Evolutionary conservation across 2,797 vertebrate species (phyloP), one percentile per base, ranked within the genome.

Genomic region (Pangasius sanitwongsei): DNA sequence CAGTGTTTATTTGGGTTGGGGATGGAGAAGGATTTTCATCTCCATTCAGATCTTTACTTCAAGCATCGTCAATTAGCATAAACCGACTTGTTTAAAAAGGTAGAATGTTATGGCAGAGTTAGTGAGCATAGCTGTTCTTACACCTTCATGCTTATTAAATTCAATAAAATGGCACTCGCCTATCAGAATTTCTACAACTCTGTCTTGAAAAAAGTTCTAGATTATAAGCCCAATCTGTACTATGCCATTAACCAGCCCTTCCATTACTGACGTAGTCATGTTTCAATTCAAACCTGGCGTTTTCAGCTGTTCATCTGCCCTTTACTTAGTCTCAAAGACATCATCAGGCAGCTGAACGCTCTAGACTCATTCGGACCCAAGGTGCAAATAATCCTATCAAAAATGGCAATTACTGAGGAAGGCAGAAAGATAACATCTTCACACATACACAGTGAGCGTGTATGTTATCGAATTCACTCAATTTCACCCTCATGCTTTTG

Each of bases 381-480:
- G 75, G 70, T 86, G 59, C 87, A 92, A 92, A 92, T 89, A 81
- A 91, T 91, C 89, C 87, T 91, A 93, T 85, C 87, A 92, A 87
- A 92, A 92, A 92, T 78, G 87, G 74, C 80, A 86, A 92, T 93
- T 89, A 90, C 41, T 25, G 77, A 23, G 69, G 86, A 93, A 88
- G 92, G 80, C 91, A 85, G 85, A 44, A 63, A 89, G 91, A 93
- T 92, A 92, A 90, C 91, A 89, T 92, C 86, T 88, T 88, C 87
- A 89, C 78, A 53, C 83, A 67, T 53, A 83, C 88, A 82, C 87
- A 78, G 91, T 87, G 77, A 80, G 88, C 89, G 85, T 90, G 77
- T 87, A 88, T 67, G 89, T 91, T 92, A 94, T 90, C 91, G 88
- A 92, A 93, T 92, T 91, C 91, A 91, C 88, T 92, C 90, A 86